Conservation (phyloP, 2,888 invertebrate species). For the Xanthorhoe designata region DNA sequence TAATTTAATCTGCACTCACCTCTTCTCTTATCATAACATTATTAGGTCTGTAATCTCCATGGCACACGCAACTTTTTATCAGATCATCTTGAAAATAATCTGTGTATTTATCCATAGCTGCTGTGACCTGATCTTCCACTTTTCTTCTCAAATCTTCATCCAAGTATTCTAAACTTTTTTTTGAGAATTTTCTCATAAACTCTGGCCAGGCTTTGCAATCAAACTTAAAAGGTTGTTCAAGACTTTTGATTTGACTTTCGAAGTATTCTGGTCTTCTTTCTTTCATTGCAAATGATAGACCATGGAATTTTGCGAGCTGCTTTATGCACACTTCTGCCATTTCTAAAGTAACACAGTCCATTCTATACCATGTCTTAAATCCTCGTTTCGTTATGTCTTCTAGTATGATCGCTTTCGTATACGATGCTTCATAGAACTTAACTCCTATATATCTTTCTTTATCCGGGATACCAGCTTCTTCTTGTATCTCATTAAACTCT, state of each 20-base stretch:
- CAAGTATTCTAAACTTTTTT: constrained; percentile 43
- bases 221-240: constrained; percentile 44
- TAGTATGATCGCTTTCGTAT: constrained; percentile 55
- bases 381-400: constrained; percentile 61
- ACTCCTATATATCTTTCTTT: constrained; percentile 56
- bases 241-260: constrained; percentile 47
- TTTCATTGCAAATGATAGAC: constrained; percentile 58
- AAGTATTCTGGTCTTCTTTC: constrained; percentile 54
- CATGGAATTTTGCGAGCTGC: constrained; percentile 67
- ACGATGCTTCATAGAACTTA: constrained; percentile 55
- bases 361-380: constrained; percentile 54
- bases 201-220: constrained; percentile 48
- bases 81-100: constrained; percentile 47
- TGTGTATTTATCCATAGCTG: constrained; percentile 45
- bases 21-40: constrained; percentile 62
- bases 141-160: constrained; percentile 47
- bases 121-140: constrained; percentile 43
- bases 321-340: constrained; percentile 59
- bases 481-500: constrained; percentile 57
- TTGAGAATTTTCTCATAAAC: constrained; percentile 44
- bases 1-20: constrained; percentile 47
- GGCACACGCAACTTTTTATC: constrained; percentile 54
- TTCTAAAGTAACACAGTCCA: constrained; percentile 55
- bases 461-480: constrained; percentile 52
- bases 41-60: constrained; percentile 69